phyloP scores from a whole-genome alignment of 2,888 invertebrate species.

The Cataglyphis cursor region DNA sequence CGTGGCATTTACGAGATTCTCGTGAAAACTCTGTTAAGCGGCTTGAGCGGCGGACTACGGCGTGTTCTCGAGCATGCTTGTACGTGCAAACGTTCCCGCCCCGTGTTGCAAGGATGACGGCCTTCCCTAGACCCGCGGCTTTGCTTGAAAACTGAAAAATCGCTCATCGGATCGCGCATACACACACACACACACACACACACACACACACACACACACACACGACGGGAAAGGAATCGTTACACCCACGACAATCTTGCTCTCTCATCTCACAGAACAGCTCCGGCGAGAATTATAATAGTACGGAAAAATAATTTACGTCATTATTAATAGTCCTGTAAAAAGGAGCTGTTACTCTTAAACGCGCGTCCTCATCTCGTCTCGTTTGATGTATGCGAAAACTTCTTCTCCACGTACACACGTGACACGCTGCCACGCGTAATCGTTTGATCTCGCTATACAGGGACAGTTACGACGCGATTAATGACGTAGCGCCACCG shows the following conservation, averaged over 20 bases:
- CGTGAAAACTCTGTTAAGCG: conserved; percentile 76
- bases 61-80: conserved; percentile 41
- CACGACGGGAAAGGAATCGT: conserved; percentile 20
- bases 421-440: conserved; percentile 16
- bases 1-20: conserved; percentile 74
- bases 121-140: conserved; percentile 8
- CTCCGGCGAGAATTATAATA: neutral
- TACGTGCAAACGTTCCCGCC: conserved; percentile 54
- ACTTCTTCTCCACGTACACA: neutral
- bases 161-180: conserved; percentile 20
- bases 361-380: neutral
- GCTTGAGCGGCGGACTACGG: conserved; percentile 54
- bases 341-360: neutral
- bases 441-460: conserved; percentile 45
- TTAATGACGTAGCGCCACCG: conserved; percentile 77
- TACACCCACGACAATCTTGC: conserved; percentile 26
- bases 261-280: conserved; percentile 1
- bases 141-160: conserved; percentile 37
- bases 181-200: too few relatives aligned
- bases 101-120: conserved; percentile 44
- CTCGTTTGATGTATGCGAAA: conserved; percentile 30
- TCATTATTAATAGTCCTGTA: conserved; percentile 9
- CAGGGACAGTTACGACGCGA: conserved; percentile 67
- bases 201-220: neutral
- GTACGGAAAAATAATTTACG: conserved; percentile 19